phyloP scores from a whole-genome alignment of 1,140 invertebrate species.

The Drosophila asahinai region DNA sequence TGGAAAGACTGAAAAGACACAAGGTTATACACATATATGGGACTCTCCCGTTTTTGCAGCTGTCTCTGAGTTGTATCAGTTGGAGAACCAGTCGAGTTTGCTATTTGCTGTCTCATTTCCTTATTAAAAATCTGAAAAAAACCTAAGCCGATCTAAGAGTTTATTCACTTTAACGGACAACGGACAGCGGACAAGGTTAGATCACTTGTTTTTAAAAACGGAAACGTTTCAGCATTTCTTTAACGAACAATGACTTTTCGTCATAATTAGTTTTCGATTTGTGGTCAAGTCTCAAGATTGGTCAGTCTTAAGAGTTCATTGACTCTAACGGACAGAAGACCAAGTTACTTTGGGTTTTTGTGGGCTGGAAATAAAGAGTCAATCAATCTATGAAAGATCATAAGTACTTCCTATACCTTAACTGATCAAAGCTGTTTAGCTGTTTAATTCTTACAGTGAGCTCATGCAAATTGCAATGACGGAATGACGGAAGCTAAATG shows the following conservation, averaged over 20 bases:
- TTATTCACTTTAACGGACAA: constrained; percentile 22
- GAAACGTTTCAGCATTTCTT: constrained; percentile 6
- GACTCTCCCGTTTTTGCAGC: constrained; percentile 37
- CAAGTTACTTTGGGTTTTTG: too few relatives aligned
- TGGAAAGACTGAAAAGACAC: constrained; percentile 8
- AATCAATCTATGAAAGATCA: too few relatives aligned
- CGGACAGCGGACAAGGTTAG: constrained; percentile 22
- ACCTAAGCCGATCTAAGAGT: constrained; percentile 7
- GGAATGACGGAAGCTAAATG: constrained; percentile 28
- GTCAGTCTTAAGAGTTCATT: constrained; percentile 6
- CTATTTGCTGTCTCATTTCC: constrained; percentile 21
- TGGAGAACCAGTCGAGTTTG: neutral
- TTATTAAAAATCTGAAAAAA: constrained; percentile 8
- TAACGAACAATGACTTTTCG: neutral
- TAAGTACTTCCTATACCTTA: constrained; percentile 13
- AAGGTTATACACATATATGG: constrained; percentile 35
- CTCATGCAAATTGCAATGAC: constrained; percentile 34
- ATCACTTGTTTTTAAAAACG: constrained; percentile 1
- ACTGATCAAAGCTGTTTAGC: neutral
- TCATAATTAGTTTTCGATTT: constrained; percentile 11
- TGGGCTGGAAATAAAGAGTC: too few relatives aligned
- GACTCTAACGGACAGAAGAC: neutral
- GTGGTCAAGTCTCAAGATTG: neutral
- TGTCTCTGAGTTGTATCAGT: neutral
- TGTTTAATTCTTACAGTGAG: constrained; percentile 24